Evolutionary conservation across 2,888 invertebrate genomes (phyloP).

Genomic region (Oscheius sp.): DNA sequence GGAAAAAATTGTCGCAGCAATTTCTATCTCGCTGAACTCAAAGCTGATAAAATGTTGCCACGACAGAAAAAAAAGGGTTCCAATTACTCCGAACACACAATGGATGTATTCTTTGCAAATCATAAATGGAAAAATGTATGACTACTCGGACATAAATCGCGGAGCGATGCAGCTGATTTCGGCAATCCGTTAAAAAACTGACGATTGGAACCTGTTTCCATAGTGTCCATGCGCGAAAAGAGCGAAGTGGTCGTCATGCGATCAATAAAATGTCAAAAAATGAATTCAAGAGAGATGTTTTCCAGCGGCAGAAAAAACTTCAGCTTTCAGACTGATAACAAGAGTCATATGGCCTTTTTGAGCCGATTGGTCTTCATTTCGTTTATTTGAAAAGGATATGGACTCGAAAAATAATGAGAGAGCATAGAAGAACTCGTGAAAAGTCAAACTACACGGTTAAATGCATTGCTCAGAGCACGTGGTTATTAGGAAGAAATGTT

Average conservation of each 20-base stretch:
- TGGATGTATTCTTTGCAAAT: too few relatives aligned
- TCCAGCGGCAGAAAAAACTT: neutral
- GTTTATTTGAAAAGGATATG: neutral
- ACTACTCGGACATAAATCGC: constrained; percentile 1
- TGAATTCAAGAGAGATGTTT: constrained; percentile 14
- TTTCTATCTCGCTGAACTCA: constrained; percentile 12
- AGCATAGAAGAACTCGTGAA: neutral
- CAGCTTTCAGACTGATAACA: constrained; percentile 6
- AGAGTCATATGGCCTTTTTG: constrained; percentile 12
- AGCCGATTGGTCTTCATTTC: neutral
- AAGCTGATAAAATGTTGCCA: constrained; percentile 16
- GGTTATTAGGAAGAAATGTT: too few relatives aligned
- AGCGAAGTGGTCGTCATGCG: constrained; percentile 22
- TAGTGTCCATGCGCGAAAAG: constrained; percentile 21
- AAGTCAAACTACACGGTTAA: neutral
- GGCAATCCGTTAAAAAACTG: constrained; percentile 36
- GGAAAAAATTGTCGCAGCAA: constrained; percentile 11
- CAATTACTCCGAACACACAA: too few relatives aligned
- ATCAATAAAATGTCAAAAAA: constrained; percentile 32
- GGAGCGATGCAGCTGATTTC: constrained; percentile 22
- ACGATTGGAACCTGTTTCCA: constrained; percentile 32
- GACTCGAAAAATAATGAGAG: neutral
- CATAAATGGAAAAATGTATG: neutral
- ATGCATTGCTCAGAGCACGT: too few relatives aligned
- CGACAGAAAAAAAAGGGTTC: neutral